Evolutionary conservation across 2,888 invertebrate genomes (phyloP).

Genomic region (Aphidius colemani): DNA sequence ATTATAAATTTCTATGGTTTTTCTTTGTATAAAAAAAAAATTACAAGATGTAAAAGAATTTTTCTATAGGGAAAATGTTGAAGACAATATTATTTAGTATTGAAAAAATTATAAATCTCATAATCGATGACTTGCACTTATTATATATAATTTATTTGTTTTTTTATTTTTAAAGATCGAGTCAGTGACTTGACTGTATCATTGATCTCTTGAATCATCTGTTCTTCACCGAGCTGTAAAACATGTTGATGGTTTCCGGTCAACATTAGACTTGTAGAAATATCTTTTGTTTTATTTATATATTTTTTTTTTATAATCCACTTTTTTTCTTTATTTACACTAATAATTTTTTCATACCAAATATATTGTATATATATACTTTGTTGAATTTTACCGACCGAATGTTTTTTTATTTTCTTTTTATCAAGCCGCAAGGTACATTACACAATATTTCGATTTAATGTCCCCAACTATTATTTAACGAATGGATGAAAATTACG

Average conservation of each 20-base stretch:
- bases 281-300: too few species aligned
- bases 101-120: constrained; percentile 1
- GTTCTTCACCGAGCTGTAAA: background rate
- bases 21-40: too few species aligned
- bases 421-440: background rate
- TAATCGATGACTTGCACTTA: constrained; percentile 37
- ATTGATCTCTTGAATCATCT: constrained; percentile 13
- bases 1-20: too few species aligned
- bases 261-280: background rate
- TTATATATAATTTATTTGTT: background rate
- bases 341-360: constrained; percentile 3
- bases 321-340: background rate
- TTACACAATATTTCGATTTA: too few species aligned
- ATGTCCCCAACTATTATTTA: background rate
- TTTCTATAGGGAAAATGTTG: too few species aligned
- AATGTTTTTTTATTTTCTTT: constrained; percentile 29
- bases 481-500: constrained; percentile 34
- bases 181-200: too few species aligned
- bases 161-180: too few species aligned
- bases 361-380: background rate
- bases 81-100: too few species aligned
- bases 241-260: constrained; percentile 1
- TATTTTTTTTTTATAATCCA: background rate
- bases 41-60: too few species aligned
- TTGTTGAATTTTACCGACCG: constrained; percentile 19